A percentile compares a stretch with the other conserved stretches of the same genome.
Conservation (phyloP, 2,888 invertebrate species). For the Agrochola circellaris region DNA sequence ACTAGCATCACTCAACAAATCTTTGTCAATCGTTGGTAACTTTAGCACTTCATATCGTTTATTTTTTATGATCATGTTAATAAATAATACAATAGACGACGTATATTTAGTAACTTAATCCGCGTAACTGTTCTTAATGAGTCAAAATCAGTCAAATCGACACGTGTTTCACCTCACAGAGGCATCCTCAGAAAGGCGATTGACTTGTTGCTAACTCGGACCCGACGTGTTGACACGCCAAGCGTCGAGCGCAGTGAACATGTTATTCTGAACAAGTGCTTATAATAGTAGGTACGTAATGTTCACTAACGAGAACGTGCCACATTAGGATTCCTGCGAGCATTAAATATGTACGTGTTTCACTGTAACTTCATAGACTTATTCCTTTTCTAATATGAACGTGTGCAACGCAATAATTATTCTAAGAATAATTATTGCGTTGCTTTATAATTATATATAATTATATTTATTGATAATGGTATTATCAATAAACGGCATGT, state of each 20-base stretch:
- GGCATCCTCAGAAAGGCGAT: too few relatives aligned
- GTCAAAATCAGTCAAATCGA: too few relatives aligned
- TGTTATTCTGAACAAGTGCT: constrained; percentile 3
- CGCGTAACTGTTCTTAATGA: too few relatives aligned
- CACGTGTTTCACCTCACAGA: too few relatives aligned
- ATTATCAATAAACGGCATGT: constrained; percentile 50
- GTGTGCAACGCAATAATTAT: constrained; percentile 58
- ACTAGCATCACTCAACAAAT: constrained; percentile 44
- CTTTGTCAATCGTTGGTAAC: constrained; percentile 32
- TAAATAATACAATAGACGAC: too few relatives aligned
- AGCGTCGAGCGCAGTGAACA: too few relatives aligned
- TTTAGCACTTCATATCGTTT: constrained; percentile 24
- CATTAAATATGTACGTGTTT: constrained; percentile 46
- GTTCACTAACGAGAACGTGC: constrained; percentile 44
- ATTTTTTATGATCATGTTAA: constrained; percentile 6
- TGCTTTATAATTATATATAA: too few relatives aligned
- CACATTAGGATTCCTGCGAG: constrained; percentile 42
- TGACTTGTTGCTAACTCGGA: too few relatives aligned
- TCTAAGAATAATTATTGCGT: constrained; percentile 56
- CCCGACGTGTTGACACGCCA: too few relatives aligned
- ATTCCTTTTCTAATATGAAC: constrained; percentile 51
- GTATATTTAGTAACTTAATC: too few relatives aligned
- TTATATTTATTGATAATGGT: too few relatives aligned
- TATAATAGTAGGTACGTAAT: constrained; percentile 14
- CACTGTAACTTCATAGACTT: constrained; percentile 35